These are phyloP conservation scores for Megalonaias nervosa DNA, from an alignment of 1,140 invertebrate genomes.

Conservation along the genomic window DNA sequence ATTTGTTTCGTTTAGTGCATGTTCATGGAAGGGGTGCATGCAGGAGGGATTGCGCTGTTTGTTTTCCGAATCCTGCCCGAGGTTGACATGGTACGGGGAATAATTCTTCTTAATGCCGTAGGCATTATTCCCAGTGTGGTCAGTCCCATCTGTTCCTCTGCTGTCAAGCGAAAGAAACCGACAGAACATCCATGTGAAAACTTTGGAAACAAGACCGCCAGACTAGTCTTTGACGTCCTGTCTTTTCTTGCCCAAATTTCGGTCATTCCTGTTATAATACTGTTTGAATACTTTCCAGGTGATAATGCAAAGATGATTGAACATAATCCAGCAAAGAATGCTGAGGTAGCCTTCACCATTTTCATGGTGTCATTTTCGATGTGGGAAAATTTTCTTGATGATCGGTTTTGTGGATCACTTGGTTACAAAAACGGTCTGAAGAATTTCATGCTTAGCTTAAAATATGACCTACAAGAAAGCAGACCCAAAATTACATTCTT, in stretches of 20 bases:
- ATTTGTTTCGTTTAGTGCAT: slow-evolving; percentile 17
- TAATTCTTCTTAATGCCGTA: slow-evolving; percentile 94
- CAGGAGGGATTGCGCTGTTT: slow-evolving; percentile 73
- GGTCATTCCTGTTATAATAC: slow-evolving; percentile 14
- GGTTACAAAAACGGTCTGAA: slow-evolving; percentile 1
- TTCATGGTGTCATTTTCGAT: slow-evolving; percentile 27
- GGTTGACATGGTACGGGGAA: slow-evolving; percentile 91
- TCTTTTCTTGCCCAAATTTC: slow-evolving; percentile 5
- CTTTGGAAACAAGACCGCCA: neutral
- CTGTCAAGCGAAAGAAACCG: neutral
- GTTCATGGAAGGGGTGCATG: slow-evolving; percentile 17
- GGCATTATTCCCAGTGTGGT: slow-evolving; percentile 82
- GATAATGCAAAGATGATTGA: slow-evolving; percentile 4
- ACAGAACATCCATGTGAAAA: neutral
- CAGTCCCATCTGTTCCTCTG: slow-evolving; percentile 16
- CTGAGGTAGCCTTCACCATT: slow-evolving; percentile 4
- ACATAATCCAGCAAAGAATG: neutral
- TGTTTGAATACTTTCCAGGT: slow-evolving; percentile 8
- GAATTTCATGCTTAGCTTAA: slow-evolving; percentile 13
- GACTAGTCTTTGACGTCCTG: neutral
- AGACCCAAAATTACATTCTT: slow-evolving; percentile 16
- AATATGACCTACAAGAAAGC: slow-evolving; percentile 28
- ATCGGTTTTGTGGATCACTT: slow-evolving; percentile 19
- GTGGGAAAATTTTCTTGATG: slow-evolving; percentile 34
- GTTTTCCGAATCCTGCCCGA: slow-evolving; percentile 91